Percentiles rank a stretch among this genome's conserved stretches.
Conservation (phyloP, 2,888 invertebrate species). For the Drosophila mulleri region DNA sequence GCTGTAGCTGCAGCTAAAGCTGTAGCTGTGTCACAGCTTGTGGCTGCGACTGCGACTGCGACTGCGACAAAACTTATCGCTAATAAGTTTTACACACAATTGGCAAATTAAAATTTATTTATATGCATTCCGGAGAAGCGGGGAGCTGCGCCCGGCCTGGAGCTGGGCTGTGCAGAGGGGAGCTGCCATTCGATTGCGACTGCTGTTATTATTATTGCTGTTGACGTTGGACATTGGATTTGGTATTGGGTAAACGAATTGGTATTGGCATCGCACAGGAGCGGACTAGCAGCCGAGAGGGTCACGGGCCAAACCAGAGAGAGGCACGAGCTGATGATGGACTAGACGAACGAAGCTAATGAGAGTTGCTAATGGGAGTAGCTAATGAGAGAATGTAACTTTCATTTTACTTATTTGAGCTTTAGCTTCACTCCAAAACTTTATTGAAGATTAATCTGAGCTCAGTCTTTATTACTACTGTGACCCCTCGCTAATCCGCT, state of each 20-base stretch:
- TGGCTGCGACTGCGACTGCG: constrained; percentile 8
- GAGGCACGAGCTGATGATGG: not conserved
- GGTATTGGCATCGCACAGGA: constrained; percentile 36
- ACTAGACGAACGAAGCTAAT: no score
- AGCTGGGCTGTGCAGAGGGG: not conserved
- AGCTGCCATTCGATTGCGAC: constrained; percentile 45
- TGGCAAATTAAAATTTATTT: constrained; percentile 79
- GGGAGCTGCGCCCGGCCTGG: no score
- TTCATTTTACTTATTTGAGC: no score
- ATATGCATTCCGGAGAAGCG: constrained; percentile 40
- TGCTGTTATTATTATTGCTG: constrained; percentile 44
- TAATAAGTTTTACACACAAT: constrained; percentile 76
- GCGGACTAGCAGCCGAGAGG: constrained; percentile 16
- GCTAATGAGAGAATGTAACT: no score
- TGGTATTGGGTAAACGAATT: constrained; percentile 19
- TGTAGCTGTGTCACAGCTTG: constrained; percentile 17
- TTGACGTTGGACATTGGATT: constrained; percentile 24
- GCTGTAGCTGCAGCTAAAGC: constrained; percentile 6
- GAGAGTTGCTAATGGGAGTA: not conserved
- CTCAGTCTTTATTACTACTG: no score
- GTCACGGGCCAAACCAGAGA: not conserved
- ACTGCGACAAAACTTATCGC: constrained; percentile 72
- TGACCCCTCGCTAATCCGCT: no score
- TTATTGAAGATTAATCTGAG: no score
- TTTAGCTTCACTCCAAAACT: not conserved